Percentiles rank a stretch among this genome's conserved stretches.
These are phyloP conservation scores for Catostylus mosaicus DNA, from an alignment of 30 jellyfish, hydroid and myxozoan species.

Conservation along the genomic window DNA sequence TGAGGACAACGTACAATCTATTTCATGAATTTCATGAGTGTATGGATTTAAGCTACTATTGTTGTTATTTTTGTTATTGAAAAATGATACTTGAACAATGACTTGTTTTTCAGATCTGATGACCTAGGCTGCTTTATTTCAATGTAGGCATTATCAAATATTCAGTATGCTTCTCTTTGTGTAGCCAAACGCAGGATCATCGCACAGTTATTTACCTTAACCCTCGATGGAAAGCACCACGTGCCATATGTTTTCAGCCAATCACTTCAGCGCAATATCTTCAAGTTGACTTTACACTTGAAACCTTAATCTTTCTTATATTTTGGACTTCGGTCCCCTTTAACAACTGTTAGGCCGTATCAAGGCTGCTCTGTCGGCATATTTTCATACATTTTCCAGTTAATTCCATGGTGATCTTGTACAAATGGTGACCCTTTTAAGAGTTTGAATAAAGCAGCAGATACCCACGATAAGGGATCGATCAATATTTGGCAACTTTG, in stretches of 20 bases:
- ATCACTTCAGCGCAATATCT: background rate
- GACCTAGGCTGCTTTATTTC: slow-evolving; percentile 6
- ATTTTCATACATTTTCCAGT: background rate
- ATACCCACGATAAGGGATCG: too few species aligned
- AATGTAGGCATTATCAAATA: slow-evolving; percentile 10
- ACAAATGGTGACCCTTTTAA: background rate
- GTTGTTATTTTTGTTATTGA: background rate
- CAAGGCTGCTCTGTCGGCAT: background rate
- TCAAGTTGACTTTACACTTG: slow-evolving; percentile 9
- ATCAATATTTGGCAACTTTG: too few species aligned
- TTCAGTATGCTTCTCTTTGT: slow-evolving; percentile 2
- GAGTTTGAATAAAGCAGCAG: background rate
- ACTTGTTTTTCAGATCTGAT: background rate
- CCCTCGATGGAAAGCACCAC: slow-evolving; percentile 16
- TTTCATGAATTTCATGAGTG: background rate
- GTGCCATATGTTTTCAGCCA: slow-evolving; percentile 18
- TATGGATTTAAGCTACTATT: background rate
- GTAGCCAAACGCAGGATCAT: slow-evolving; percentile 6
- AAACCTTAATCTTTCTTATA: background rate
- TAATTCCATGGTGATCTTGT: background rate
- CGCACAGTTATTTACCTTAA: slow-evolving; percentile 23
- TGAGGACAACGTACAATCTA: background rate
- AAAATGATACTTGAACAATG: background rate
- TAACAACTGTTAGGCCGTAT: background rate
- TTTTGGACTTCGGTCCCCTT: background rate